phyloP scores from a whole-genome alignment of 2,888 invertebrate species.

The Drepanosiphum platanoidis region DNA sequence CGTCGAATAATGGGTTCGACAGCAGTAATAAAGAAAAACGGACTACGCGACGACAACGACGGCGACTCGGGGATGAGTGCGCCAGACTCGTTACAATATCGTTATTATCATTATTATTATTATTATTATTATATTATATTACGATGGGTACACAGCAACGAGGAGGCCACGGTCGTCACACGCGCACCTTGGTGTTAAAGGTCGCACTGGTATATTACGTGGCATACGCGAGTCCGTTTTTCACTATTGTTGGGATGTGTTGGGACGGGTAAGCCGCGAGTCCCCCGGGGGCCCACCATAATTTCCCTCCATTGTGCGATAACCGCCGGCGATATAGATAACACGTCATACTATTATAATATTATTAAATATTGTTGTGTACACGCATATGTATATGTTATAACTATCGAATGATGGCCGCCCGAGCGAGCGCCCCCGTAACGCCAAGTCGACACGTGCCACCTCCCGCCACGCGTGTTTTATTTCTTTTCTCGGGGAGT shows the following conservation, averaged over 20 bases:
- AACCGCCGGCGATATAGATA: neutral
- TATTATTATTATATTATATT: too few species aligned
- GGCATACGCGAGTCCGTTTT: slow-evolving; percentile 14
- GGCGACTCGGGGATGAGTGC: slow-evolving; percentile 8
- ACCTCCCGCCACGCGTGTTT: neutral
- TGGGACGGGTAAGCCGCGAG: neutral
- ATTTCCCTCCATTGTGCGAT: slow-evolving; percentile 31
- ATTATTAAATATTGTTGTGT: too few species aligned
- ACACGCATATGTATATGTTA: neutral
- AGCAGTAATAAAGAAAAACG: neutral
- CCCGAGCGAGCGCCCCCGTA: neutral
- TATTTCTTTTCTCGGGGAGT: slow-evolving; percentile 4
- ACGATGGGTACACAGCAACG: too few species aligned
- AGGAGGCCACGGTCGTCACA: slow-evolving; percentile 49
- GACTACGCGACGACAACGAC: neutral
- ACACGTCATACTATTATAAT: slow-evolving; percentile 10
- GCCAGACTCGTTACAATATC: neutral
- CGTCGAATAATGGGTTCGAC: too few species aligned
- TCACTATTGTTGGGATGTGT: neutral
- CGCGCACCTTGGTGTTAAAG: slow-evolving; percentile 36
- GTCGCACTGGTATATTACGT: neutral
- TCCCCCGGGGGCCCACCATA: slow-evolving; percentile 25
- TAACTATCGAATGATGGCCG: neutral
- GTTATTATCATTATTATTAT: too few species aligned
- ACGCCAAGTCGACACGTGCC: neutral